Evolutionary conservation across 2,797 vertebrate species (phyloP).

Genomic region (Balearica regulorum): DNA sequence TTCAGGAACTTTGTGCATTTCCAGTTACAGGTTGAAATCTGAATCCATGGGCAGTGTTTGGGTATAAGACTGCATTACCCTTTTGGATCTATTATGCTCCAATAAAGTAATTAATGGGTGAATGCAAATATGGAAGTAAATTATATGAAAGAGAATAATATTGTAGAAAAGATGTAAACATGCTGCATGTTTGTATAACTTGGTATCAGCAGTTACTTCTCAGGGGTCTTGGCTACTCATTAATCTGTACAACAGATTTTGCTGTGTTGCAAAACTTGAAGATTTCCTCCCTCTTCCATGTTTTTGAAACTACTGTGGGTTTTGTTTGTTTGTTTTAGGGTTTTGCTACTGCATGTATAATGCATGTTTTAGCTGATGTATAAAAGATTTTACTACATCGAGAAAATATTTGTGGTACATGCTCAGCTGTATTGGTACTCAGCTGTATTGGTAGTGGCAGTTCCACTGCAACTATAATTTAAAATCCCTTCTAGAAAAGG

Average conservation of each 20-base stretch:
- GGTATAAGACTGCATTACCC: neutral
- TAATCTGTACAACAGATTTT: neutral
- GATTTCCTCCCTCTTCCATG: neutral
- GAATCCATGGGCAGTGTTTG: neutral
- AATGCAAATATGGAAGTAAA: neutral
- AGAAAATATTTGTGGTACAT: neutral
- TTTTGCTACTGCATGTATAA: neutral
- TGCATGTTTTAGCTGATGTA: neutral
- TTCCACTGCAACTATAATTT: neutral
- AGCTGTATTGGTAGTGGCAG: neutral
- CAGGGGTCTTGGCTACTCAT: neutral
- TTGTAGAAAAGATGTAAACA: neutral
- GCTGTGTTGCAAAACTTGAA: neutral
- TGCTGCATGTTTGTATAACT: rapidly evolving
- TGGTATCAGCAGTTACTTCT: neutral
- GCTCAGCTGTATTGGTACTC: neutral
- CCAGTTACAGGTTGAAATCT: neutral
- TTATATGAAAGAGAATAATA: neutral
- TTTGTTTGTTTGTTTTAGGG: neutral
- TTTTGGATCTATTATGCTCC: neutral
- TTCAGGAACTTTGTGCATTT: neutral
- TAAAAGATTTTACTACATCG: neutral
- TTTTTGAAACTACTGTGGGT: neutral
- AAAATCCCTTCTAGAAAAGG: neutral
- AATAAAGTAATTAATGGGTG: neutral